Base-by-base conservation (phyloP, 1,140 invertebrate genomes). In the Philotrypesis tridentata region DNA sequence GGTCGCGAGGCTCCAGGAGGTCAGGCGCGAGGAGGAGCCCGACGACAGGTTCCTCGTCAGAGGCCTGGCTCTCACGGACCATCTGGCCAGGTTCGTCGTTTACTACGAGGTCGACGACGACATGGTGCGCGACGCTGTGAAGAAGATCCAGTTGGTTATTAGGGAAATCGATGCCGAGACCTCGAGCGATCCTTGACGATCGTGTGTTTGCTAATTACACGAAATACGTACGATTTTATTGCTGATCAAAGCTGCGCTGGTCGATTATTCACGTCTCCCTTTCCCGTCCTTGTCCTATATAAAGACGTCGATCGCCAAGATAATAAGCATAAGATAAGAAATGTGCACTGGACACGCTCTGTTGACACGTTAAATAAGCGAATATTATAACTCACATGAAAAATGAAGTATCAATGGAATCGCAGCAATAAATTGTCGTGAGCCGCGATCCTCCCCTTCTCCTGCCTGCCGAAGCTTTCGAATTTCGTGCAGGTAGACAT, bases 91-190 rank as follows among this genome's bases (percentile, higher is more conserved):
- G 48, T 89, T 96, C 61, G 95, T 96, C 0, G 87, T 94, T 7
- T 94, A 96, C 86, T 93, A 93, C 85, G 94, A 96, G 87, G 93
- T 97, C 23, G 91, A 90, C 1, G 92, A 94, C 63, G 90, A 94
- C 65, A 93, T 95, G 87, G 88, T 96, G 12, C 85, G 93, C n/a
- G 91, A 94, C 79, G 93, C 94, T 37, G 93, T 95, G 23, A 92
- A 92, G 33, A 96, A 96, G 86, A 88, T 96, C 27, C 87, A 85
- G 27, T 92, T 92, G 72, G 93, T 95, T 37, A 94, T 96, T 61
- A 90, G 91, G 67, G 92, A 95, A 25, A 72, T 82, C 6, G 71
- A 76, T 21, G 48, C 21, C 6, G 21, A n/a, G 21, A 6, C 7
- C 21, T 4, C 4, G 17, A 55, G 21, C 0, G 48, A 55, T 21